Evolutionary conservation across 30 jellyfish, hydroid and myxozoan species (phyloP).

Genomic region (Aurelia sp.): DNA sequence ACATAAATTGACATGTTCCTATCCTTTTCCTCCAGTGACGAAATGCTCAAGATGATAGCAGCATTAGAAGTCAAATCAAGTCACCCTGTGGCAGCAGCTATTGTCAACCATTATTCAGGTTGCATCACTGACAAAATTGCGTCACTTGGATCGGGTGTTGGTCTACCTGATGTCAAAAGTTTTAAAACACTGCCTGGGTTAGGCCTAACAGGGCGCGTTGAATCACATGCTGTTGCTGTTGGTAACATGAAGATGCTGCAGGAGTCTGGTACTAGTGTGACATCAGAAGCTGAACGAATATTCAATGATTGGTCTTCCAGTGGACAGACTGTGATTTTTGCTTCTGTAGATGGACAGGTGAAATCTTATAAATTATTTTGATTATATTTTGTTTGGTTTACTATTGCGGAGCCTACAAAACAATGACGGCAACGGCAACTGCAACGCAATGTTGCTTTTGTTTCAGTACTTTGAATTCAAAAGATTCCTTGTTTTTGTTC

Average conservation of each 20-base stretch:
- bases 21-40: constrained; percentile 36
- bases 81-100: constrained; percentile 95
- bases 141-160: constrained; percentile 70
- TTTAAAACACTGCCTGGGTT: constrained; percentile 74
- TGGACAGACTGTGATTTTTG: constrained; percentile 86
- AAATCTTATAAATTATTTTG: not conserved
- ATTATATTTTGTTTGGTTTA: no score
- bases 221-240: constrained; percentile 58
- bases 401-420: no score
- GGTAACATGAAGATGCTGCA: constrained; percentile 83
- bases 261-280: constrained; percentile 16
- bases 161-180: constrained; percentile 84
- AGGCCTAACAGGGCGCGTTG: constrained; percentile 76
- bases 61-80: constrained; percentile 90
- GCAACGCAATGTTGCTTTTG: no score
- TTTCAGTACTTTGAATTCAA: no score
- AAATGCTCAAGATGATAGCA: constrained; percentile 71
- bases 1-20: no score
- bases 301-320: constrained; percentile 54
- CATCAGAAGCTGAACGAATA: constrained; percentile 18
- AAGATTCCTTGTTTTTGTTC: no score
- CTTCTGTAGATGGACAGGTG: constrained; percentile 81
- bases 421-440: no score
- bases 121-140: constrained; percentile 90
- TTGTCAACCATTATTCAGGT: constrained; percentile 88